A percentile compares a stretch with the other conserved stretches of the same genome.
Conservation (phyloP, 1,140 invertebrate species). For the Mya arenaria region DNA sequence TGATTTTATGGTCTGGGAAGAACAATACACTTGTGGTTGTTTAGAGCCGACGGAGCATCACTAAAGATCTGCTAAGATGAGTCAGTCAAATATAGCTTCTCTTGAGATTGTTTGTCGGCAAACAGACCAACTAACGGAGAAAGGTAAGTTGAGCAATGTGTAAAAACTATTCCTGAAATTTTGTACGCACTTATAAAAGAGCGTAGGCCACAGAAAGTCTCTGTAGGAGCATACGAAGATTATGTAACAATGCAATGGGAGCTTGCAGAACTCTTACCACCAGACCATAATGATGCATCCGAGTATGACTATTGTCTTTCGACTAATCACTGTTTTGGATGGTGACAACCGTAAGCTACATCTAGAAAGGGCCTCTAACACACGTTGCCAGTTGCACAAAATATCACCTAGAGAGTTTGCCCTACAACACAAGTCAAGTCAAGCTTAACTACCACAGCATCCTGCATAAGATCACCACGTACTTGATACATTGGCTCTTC, state of each 20-base stretch:
- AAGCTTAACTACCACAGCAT: conserved; percentile 47
- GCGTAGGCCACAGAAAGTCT: conserved; percentile 11
- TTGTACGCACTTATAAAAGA: conserved; percentile 52
- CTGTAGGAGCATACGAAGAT: neutral
- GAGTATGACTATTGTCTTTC: conserved; percentile 39
- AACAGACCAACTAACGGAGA: conserved; percentile 8
- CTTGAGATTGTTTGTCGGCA: conserved; percentile 30
- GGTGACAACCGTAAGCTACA: conserved; percentile 16
- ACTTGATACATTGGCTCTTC: conserved; percentile 55
- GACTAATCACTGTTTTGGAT: conserved; percentile 51
- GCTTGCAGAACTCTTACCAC: conserved; percentile 18
- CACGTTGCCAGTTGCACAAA: neutral
- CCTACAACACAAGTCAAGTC: conserved; percentile 51
- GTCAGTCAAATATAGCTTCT: conserved; percentile 44
- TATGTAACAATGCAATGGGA: conserved; percentile 26
- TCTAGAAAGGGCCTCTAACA: conserved; percentile 3
- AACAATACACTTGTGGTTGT: neutral
- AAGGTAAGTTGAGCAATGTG: neutral
- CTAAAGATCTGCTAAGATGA: conserved; percentile 1
- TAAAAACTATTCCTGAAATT: conserved; percentile 36
- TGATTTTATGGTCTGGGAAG: conserved; percentile 45
- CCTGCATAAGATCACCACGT: conserved; percentile 50
- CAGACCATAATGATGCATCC: conserved; percentile 41
- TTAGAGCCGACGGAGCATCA: conserved; percentile 5
- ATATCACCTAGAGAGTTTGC: conserved; percentile 4